Evolutionary conservation across 2,888 invertebrate genomes (phyloP).

Genomic region (Trachelus troglodyta): DNA sequence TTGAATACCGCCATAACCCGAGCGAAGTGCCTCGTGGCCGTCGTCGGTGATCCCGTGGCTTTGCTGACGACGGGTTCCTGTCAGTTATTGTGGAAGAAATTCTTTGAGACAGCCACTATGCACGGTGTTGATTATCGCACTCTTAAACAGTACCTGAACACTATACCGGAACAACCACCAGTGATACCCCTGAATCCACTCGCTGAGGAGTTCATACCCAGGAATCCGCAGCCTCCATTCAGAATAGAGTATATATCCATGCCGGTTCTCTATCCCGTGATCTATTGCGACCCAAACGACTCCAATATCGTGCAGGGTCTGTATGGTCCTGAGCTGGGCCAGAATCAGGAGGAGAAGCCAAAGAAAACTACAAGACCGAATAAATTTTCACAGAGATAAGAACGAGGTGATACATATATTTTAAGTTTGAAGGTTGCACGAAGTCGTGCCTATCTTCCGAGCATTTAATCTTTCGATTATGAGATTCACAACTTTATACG

Average conservation of each 20-base stretch:
- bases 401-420: neutral
- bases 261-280: slow-evolving; percentile 35
- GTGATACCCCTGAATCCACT: slow-evolving; percentile 76
- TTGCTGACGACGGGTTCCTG: slow-evolving; percentile 84
- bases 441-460: neutral
- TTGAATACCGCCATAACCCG: slow-evolving; percentile 86
- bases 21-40: slow-evolving; percentile 84
- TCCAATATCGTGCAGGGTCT: neutral
- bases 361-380: neutral
- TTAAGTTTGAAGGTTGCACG: neutral
- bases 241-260: slow-evolving; percentile 46
- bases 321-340: neutral
- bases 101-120: slow-evolving; percentile 69
- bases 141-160: slow-evolving; percentile 17
- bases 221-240: slow-evolving; percentile 58
- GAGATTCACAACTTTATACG: neutral
- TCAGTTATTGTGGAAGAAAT: slow-evolving; percentile 84
- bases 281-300: slow-evolving; percentile 27
- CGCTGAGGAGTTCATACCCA: slow-evolving; percentile 83
- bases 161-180: slow-evolving; percentile 12
- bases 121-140: slow-evolving; percentile 39
- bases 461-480: neutral
- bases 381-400: neutral
- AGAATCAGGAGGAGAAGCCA: neutral
- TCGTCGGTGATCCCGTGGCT: slow-evolving; percentile 87